Evolutionary conservation across 1,140 invertebrate species (phyloP), one percentile per base, ranked within the genome.

Genomic region (Bombus balteatus): DNA sequence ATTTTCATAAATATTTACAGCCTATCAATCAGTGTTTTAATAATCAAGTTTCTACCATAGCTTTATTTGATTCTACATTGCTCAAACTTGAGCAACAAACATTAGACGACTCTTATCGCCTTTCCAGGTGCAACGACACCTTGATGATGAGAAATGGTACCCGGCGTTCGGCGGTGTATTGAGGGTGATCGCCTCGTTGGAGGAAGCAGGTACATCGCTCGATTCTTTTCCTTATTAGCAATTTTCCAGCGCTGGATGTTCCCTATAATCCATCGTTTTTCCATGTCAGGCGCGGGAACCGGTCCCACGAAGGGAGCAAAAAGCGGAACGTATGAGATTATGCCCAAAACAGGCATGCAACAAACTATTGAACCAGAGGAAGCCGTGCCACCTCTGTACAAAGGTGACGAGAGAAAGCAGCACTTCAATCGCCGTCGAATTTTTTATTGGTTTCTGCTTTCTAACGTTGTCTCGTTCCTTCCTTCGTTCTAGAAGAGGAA

Each of bases 131-230:
- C 93, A 95, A n/a, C 95, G 95, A 25, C 96, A 95, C 86, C 93
- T 97, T 34, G 89, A 94, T 47, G 96, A 97, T 85, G 96, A 96
- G 43, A 96, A 96, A 88, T 95, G 96, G 91, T 97, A 96, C 88
- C 94, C 96, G 10, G 96, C 96, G 43, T 97, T 96, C 80, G 96
- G 96, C 0, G 96, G 96, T 32, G 92, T 96, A 39, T 91, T 96
- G 32, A 93, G 96, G 88, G 94, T 97, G 76, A 95, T 96, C 37
- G 95, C 95, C 9, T 95, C 96, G 12, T 93, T 96, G 32, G 95
- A 96, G 91, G 94, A 92, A 81, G 93, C 95, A 83, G 96, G 96
- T 87, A 83, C 32, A 13, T 81, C 5, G 5, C 5, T 47, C 39
- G 28, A 59, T 41, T 25, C 39, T 4, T 76, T 47, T 78, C 41